Evolutionary conservation across 2,888 invertebrate species (phyloP), one percentile per base, ranked within the genome.

Genomic region (Troglohyphantes excavatus): DNA sequence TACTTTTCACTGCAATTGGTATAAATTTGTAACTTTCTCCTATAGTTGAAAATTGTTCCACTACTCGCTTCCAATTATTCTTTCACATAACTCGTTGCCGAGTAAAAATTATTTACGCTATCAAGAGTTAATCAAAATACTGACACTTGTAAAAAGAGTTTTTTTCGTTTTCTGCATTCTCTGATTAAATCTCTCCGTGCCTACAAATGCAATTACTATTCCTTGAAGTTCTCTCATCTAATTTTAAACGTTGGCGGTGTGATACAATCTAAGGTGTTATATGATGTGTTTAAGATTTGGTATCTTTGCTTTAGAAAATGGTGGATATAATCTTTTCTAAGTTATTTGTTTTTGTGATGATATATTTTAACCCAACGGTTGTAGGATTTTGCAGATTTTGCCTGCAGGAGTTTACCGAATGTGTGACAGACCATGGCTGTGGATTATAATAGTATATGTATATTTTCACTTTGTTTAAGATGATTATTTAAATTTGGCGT

Each of bases 101-200:
- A 53, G 53, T n/a, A 53, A 53, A 53, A 53, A 53, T n/a, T n/a
- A 53, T n/a, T 53, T 53, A 53, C 53, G 53, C 53, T 53, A 13
- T n/a, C 1, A 53, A 53, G 53, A n/a, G 53, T 53, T 53, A 53
- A 53, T 53, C 13, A n/a, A 53, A 53, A 53, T 17, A 1, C 0
- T 53, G 17, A n/a, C 2, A 17, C 53, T 53, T 53, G 33, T 17
- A 53, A 53, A n/a, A 13, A 53, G n/a, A 53, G 53, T n/a, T 13
- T 53, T n/a, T n/a, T 9, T 53, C 53, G n/a, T 53, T 53, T 13
- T 53, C 17, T 3, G 39, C 39, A 39, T 13, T 39, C 39, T n/a
- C 7, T 53, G 53, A 53, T 53, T 53, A 2, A 53, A 53, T 53
- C 53, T 53, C 5, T 33, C 9, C 9, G 3, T 33, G 3, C 33